A percentile compares a stretch with the other conserved stretches of the same genome.
Evolutionary conservation across 1,140 invertebrate species (phyloP).

Genomic region (Armadillidium nasatum): DNA sequence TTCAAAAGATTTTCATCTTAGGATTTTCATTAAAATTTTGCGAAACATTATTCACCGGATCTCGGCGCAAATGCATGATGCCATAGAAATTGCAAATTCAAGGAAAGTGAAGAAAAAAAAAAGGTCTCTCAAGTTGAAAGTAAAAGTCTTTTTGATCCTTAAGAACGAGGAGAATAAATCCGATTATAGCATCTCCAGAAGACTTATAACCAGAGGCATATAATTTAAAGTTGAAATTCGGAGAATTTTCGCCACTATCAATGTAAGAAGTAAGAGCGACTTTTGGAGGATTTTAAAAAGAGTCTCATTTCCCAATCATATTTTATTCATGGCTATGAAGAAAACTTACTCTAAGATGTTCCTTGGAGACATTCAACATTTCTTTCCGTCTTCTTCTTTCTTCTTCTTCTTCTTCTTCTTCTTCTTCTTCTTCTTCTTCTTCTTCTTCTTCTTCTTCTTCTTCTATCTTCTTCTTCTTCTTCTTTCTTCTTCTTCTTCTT

Average conservation of each 20-base stretch:
- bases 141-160: neutral
- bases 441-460: neutral
- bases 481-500: neutral
- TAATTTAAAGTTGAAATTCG: neutral
- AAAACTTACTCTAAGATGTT: neutral
- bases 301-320: conserved; percentile 12
- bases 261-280: neutral
- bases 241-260: neutral
- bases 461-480: neutral
- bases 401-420: neutral
- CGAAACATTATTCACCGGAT: conserved; percentile 1
- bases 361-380: neutral
- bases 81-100: conserved; percentile 13
- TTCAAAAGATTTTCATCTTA: neutral
- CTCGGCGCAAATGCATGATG: conserved; percentile 6
- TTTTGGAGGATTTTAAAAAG: neutral
- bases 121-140: neutral
- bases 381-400: neutral
- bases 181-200: neutral
- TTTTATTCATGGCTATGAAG: conserved; percentile 9
- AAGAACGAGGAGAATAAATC: neutral
- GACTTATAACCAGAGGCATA: neutral
- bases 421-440: neutral
- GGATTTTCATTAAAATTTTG: conserved; percentile 9
- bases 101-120: neutral